Evolutionary conservation across 2,797 vertebrate species (phyloP).

Genomic region (Spatula clypeata): DNA sequence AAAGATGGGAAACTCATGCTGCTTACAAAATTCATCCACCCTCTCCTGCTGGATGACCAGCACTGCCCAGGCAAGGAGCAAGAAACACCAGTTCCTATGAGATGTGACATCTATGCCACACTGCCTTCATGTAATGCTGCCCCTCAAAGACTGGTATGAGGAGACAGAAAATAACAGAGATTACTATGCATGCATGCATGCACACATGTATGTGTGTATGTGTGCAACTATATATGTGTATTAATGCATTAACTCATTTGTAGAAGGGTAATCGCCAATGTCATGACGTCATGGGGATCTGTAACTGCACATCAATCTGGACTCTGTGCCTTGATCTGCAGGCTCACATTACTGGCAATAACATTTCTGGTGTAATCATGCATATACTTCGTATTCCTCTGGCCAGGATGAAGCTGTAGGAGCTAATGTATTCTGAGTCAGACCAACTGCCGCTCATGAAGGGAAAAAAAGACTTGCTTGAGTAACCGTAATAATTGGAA

Average conservation of each 20-base stretch:
- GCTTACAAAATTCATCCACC: background rate
- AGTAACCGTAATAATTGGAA: slow-evolving; percentile 99
- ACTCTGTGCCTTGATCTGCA: slow-evolving; percentile 76
- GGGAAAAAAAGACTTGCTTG: slow-evolving; percentile 94
- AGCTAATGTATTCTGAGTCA: slow-evolving; percentile 96
- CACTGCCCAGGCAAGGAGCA: background rate
- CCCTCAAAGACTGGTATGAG: background rate
- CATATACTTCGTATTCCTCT: slow-evolving; percentile 87
- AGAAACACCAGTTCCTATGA: background rate
- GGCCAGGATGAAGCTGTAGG: slow-evolving; percentile 93
- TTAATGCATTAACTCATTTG: slow-evolving; percentile 36
- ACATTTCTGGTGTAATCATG: slow-evolving; percentile 92
- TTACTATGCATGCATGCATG: background rate
- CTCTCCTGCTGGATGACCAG: background rate
- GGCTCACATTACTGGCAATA: slow-evolving; percentile 87
- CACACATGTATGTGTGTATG: background rate
- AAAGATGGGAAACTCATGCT: background rate
- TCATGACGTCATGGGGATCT: slow-evolving; percentile 80
- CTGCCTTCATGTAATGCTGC: background rate
- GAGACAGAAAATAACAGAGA: background rate
- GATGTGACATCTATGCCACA: background rate
- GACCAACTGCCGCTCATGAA: slow-evolving; percentile 93
- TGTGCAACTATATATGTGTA: background rate
- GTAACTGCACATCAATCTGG: slow-evolving; percentile 79
- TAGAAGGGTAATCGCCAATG: slow-evolving; percentile 75